Percentiles rank a stretch among this genome's conserved stretches.
Evolutionary conservation across 2,113 vertebrate genomes (phyloP).

Genomic region (Hepsetus odoe): DNA sequence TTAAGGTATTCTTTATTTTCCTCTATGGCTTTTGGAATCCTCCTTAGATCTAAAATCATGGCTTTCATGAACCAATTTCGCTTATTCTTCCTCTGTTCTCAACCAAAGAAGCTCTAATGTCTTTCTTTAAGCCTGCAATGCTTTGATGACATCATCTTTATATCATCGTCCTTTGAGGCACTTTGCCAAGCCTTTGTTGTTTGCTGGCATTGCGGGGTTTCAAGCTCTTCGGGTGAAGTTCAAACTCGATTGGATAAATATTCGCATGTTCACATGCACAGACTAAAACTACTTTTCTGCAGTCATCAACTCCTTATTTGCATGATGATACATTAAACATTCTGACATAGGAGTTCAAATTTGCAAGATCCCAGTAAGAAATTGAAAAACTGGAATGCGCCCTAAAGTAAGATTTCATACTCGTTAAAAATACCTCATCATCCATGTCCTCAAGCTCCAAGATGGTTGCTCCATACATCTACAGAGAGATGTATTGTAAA

Average conservation of each 20-base stretch:
- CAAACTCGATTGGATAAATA: not conserved
- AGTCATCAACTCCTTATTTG: not conserved
- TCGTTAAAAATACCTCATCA: too few relatives aligned
- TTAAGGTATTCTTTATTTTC: not conserved
- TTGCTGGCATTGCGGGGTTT: not conserved
- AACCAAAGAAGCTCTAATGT: not conserved
- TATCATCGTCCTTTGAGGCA: not conserved
- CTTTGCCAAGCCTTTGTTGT: conserved; percentile 2
- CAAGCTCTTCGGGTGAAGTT: not conserved
- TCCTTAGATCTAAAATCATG: not conserved
- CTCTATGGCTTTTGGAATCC: not conserved
- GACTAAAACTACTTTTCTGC: not conserved
- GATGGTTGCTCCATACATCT: too few relatives aligned
- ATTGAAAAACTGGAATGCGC: too few relatives aligned
- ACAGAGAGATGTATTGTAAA: too few relatives aligned
- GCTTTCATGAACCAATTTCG: not conserved
- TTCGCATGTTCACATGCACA: not conserved
- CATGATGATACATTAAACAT: too few relatives aligned
- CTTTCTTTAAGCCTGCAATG: not conserved
- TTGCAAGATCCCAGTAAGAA: too few relatives aligned
- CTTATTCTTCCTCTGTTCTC: not conserved
- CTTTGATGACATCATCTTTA: not conserved
- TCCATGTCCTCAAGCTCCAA: too few relatives aligned
- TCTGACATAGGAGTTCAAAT: too few relatives aligned
- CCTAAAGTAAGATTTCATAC: too few relatives aligned